phyloP scores from a whole-genome alignment of 2,797 vertebrate genomes.

The Chloroceryle amazona region DNA sequence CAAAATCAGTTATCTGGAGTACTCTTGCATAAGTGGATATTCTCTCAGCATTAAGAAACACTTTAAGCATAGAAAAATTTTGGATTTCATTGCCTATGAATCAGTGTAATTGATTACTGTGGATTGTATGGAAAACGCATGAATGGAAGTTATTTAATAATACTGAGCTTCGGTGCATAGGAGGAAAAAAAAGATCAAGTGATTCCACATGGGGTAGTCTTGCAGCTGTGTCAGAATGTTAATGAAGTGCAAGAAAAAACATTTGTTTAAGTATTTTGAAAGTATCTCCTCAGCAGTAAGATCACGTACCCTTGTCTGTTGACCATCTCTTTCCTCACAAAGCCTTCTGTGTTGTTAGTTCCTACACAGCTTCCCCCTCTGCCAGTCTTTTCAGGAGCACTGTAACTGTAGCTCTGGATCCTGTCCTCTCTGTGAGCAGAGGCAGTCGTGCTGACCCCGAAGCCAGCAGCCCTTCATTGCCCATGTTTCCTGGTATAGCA shows the following conservation, averaged over 20 bases:
- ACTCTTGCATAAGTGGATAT: background rate
- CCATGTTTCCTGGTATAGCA: background rate
- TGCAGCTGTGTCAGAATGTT: slow-evolving; percentile 62
- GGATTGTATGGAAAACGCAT: slow-evolving; percentile 30
- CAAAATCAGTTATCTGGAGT: background rate
- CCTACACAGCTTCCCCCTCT: background rate
- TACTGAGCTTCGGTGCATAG: background rate
- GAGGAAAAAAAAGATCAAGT: slow-evolving; percentile 22
- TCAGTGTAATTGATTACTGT: slow-evolving; percentile 32
- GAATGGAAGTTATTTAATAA: slow-evolving; percentile 53
- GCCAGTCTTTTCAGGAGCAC: background rate
- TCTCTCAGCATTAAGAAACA: background rate
- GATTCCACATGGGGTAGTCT: slow-evolving; percentile 48
- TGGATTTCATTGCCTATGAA: background rate
- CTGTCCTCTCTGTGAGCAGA: background rate
- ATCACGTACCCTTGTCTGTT: slow-evolving; percentile 2
- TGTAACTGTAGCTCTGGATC: background rate
- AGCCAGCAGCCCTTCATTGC: background rate
- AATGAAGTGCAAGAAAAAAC: slow-evolving; percentile 71
- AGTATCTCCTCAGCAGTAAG: slow-evolving; percentile 35
- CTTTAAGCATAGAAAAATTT: background rate
- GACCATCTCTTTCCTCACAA: slow-evolving; percentile 22
- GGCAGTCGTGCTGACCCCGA: background rate
- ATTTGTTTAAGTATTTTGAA: slow-evolving; percentile 58
- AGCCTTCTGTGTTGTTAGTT: slow-evolving; percentile 19